phyloP scores from a whole-genome alignment of 2,113 vertebrate genomes.

The Budorcas taxicolor region DNA sequence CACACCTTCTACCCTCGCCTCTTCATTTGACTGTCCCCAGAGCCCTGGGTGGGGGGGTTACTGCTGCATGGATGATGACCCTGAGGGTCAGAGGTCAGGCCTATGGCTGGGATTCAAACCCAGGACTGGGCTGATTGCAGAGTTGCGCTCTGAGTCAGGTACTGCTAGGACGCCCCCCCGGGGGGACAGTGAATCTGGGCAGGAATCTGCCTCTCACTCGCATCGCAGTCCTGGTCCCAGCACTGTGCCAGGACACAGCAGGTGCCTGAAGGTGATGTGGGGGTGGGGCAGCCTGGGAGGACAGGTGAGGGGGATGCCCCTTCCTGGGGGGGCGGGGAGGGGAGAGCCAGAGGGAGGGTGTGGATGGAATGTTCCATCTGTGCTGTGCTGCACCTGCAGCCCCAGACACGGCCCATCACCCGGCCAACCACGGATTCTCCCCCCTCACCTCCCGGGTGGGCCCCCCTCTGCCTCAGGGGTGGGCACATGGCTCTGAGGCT shows the following conservation, averaged over 20 bases:
- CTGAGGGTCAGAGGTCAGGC: not conserved
- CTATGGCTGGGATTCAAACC: not conserved
- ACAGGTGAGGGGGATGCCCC: no score
- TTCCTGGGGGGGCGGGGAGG: not conserved
- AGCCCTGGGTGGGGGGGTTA: not conserved
- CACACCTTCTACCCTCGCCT: no score
- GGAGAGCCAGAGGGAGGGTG: not conserved
- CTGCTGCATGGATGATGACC: not conserved
- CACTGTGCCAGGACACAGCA: not conserved
- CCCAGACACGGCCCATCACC: not conserved
- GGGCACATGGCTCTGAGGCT: not conserved
- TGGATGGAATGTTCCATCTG: not conserved
- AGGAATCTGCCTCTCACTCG: not conserved
- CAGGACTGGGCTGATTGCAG: not conserved
- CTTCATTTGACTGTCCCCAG: not conserved
- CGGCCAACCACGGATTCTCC: not conserved
- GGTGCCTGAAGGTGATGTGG: rapidly evolving
- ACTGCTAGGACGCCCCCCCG: not conserved
- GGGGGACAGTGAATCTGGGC: not conserved
- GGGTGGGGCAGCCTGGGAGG: no score
- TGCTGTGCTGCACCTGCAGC: not conserved
- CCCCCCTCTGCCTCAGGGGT: not conserved
- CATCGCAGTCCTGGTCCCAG: not conserved
- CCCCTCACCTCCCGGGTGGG: rapidly evolving
- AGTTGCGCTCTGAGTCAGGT: not conserved